Conservation (phyloP, 2,113 vertebrate genomes). For the Pterocles orientalis region DNA sequence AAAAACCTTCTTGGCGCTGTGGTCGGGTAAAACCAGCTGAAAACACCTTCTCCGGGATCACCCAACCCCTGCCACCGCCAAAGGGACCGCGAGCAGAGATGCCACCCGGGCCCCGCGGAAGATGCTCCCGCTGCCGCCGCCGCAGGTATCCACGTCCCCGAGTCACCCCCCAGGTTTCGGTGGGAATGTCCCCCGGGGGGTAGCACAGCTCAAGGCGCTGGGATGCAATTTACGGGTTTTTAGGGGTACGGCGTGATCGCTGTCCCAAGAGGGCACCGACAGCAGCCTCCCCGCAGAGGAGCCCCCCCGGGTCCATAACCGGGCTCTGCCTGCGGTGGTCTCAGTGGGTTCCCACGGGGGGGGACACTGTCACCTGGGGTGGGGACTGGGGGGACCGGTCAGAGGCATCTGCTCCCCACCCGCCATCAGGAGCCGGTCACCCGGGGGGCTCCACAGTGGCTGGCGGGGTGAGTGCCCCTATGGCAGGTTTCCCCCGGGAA, state of each 20-base stretch:
- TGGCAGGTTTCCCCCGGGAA: rapidly evolving
- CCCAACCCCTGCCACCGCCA: not conserved
- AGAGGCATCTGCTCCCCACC: not conserved
- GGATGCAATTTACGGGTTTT: not conserved
- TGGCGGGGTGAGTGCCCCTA: rapidly evolving
- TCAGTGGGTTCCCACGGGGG: no score
- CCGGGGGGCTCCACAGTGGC: not conserved
- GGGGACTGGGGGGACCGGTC: not conserved
- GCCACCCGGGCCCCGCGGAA: rapidly evolving
- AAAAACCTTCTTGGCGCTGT: not conserved
- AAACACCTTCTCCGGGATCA: not conserved
- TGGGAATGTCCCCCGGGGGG: rapidly evolving
- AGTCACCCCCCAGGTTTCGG: not conserved
- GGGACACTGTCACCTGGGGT: not conserved
- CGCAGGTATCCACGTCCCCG: rapidly evolving
- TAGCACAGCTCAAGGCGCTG: not conserved
- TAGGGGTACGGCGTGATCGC: not conserved
- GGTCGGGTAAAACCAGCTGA: not conserved
- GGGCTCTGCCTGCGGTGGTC: not conserved
- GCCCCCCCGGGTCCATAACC: rapidly evolving
- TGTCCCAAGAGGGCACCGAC: not conserved
- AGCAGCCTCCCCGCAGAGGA: not conserved
- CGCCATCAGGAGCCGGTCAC: rapidly evolving
- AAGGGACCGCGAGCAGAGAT: not conserved
- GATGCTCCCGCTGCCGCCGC: not conserved